A percentile compares a stretch with the other conserved stretches of the same genome.
Conservation (phyloP, 2,797 vertebrate genomes). For the Pyrrhura leucotis region DNA sequence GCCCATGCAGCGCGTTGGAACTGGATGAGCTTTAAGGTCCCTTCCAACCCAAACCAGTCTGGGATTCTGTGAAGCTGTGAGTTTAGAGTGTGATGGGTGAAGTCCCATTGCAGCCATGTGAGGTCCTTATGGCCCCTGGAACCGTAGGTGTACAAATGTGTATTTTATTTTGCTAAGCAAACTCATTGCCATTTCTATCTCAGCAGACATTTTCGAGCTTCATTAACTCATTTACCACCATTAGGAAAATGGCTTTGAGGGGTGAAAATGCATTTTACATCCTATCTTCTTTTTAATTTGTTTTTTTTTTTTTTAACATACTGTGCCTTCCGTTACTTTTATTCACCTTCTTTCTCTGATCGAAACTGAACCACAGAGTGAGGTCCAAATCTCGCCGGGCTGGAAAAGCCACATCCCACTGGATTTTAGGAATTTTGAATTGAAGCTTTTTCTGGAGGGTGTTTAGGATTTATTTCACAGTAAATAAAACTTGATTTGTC, state of each 20-base stretch:
- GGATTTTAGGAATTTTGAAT: background rate
- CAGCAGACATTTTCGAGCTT: background rate
- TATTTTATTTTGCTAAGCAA: background rate
- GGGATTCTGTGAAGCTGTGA: background rate
- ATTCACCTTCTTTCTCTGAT: background rate
- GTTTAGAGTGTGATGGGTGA: background rate
- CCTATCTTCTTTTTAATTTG: rapidly evolving
- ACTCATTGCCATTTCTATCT: background rate
- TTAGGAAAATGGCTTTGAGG: constrained; percentile 11
- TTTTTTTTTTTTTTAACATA: background rate
- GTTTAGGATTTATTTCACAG: background rate
- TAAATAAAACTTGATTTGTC: background rate
- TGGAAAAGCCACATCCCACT: background rate
- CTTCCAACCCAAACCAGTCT: background rate
- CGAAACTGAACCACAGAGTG: background rate
- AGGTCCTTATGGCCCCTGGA: background rate
- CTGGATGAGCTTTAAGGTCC: background rate
- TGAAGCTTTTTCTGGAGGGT: background rate
- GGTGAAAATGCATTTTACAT: background rate
- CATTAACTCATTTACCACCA: background rate
- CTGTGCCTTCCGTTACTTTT: background rate
- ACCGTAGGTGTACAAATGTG: background rate
- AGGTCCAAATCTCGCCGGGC: background rate
- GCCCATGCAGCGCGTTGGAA: background rate
- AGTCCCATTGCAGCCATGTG: background rate